Evolutionary conservation across 1,140 invertebrate genomes (phyloP).

Genomic region (Tribolium castaneum): DNA sequence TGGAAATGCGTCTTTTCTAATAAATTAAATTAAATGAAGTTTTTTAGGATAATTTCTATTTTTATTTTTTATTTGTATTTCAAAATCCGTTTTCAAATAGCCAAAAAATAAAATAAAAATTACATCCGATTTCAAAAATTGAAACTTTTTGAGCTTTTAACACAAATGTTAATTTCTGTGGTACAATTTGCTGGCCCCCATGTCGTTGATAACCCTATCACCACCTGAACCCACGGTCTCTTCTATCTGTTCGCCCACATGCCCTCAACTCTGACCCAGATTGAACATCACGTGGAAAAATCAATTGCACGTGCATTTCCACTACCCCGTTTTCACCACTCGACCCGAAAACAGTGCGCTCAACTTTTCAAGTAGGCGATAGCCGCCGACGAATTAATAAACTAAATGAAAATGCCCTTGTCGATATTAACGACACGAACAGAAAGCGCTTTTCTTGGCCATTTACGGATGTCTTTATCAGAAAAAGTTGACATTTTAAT

Average conservation of each 20-base stretch:
- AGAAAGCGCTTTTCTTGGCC: background rate
- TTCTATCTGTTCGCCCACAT: background rate
- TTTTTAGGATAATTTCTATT: no score
- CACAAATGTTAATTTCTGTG: no score
- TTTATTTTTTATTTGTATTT: no score
- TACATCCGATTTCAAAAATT: no score
- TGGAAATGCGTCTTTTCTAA: no score
- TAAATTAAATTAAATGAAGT: no score
- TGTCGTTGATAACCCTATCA: background rate
- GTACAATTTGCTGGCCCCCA: no score
- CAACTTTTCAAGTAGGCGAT: conserved; percentile 1
- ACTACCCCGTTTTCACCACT: background rate
- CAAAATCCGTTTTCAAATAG: no score
- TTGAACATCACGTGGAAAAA: background rate
- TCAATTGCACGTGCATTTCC: background rate
- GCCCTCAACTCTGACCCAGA: background rate
- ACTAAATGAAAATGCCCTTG: conserved; percentile 39
- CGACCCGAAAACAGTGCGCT: conserved; percentile 6
- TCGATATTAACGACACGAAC: background rate
- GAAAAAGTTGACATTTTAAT: conserved; percentile 25
- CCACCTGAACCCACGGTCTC: background rate
- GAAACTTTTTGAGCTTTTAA: no score
- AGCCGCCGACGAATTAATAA: background rate
- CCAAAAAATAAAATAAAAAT: no score
- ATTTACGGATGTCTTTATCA: background rate